These are phyloP conservation scores for Oceanodroma leucorhoa DNA, from an alignment of 2,797 vertebrate genomes.

Conservation along the genomic window DNA sequence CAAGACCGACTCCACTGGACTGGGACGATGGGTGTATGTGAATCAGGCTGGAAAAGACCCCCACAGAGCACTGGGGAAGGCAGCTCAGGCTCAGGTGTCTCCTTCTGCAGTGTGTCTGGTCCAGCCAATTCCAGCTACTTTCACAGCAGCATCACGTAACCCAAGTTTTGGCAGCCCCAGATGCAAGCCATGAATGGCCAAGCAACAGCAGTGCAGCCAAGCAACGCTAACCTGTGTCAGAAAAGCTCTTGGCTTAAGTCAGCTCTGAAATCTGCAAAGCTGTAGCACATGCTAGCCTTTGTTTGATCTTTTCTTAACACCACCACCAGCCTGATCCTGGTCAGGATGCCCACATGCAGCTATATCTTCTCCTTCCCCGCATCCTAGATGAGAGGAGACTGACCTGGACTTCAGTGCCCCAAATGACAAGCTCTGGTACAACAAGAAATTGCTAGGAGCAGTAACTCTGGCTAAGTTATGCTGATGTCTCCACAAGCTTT, in stretches of 20 bases:
- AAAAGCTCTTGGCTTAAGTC: not conserved
- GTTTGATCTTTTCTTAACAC: not conserved
- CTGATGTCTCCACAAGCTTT: not conserved
- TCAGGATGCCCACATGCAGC: not conserved
- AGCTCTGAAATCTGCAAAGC: not conserved
- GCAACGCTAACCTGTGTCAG: not conserved
- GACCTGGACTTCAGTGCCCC: not conserved
- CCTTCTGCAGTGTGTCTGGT: not conserved
- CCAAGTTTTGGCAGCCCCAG: not conserved
- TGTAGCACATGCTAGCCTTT: not conserved
- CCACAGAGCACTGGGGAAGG: not conserved
- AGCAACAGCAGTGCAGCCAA: not conserved
- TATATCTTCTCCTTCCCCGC: not conserved
- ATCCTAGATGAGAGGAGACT: not conserved
- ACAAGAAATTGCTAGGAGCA: not conserved
- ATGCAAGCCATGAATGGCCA: not conserved
- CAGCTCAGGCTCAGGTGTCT: not conserved
- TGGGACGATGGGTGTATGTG: fast-evolving
- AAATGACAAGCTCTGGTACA: not conserved
- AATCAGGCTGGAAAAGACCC: not conserved
- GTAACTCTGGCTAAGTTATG: not conserved
- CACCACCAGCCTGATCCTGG: not conserved
- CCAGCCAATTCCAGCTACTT: not conserved
- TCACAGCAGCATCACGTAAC: not conserved
- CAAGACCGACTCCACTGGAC: not conserved